Conservation (phyloP, 2,797 vertebrate genomes). For the Ceryle rudis region DNA sequence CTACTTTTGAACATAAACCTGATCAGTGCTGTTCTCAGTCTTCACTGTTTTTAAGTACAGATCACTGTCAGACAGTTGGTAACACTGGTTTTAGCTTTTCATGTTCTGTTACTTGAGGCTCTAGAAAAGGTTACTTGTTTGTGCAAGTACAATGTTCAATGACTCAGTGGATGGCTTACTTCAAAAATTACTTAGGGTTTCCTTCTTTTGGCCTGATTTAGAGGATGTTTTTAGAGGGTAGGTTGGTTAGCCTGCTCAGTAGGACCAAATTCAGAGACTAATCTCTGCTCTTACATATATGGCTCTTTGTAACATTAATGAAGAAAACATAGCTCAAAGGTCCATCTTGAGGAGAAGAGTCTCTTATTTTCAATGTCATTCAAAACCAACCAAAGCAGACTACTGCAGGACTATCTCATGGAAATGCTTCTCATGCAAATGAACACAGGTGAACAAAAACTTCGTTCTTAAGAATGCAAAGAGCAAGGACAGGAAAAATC, state of each 20-base stretch:
- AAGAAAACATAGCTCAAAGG: background rate
- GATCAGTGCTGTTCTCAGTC: background rate
- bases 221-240: background rate
- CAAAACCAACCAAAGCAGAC: background rate
- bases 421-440: background rate
- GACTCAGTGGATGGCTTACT: background rate
- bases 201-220: background rate
- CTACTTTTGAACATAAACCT: background rate
- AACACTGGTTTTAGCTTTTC: background rate
- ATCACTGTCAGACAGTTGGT: background rate
- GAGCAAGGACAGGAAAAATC: background rate
- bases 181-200: background rate
- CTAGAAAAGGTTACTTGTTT: background rate
- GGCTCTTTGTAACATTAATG: background rate
- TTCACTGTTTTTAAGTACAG: background rate
- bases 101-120: background rate
- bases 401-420: background rate
- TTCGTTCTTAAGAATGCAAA: background rate
- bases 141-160: background rate
- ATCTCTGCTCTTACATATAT: background rate
- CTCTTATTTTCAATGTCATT: background rate
- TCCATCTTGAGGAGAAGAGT: background rate
- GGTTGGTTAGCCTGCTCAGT: rapidly evolving
- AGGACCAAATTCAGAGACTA: background rate
- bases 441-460: background rate